These are phyloP conservation scores for Callinectes sapidus DNA, from an alignment of 2,888 invertebrate genomes.

Conservation along the genomic window DNA sequence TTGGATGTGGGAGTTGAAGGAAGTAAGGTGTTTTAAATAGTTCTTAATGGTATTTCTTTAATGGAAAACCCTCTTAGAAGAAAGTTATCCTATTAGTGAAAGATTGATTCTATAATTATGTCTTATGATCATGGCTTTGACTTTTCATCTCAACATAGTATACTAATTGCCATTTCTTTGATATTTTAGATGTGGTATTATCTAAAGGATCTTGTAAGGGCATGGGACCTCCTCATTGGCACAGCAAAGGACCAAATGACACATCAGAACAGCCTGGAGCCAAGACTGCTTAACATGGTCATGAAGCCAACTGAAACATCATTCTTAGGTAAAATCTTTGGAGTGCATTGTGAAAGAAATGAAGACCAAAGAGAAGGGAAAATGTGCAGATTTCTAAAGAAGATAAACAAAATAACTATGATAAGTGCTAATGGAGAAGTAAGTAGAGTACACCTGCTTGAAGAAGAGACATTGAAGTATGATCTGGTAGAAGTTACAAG, in stretches of 20 bases:
- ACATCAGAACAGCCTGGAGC: background rate
- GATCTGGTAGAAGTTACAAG: slow-evolving; percentile 13
- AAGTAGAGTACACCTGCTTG: background rate
- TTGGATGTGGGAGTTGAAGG: no score
- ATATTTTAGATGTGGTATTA: slow-evolving; percentile 75
- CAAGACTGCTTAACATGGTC: no score
- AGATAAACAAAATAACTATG: background rate
- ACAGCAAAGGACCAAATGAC: background rate
- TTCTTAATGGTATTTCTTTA: no score
- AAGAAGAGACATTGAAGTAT: slow-evolving; percentile 6
- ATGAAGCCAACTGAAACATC: background rate
- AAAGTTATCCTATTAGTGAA: no score
- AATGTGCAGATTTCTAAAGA: background rate
- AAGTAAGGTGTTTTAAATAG: no score
- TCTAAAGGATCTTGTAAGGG: slow-evolving; percentile 78
- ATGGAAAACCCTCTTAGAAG: no score
- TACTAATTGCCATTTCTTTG: background rate
- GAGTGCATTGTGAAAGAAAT: background rate
- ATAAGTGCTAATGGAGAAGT: background rate
- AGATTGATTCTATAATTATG: background rate
- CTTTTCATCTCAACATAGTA: background rate
- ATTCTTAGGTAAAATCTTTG: background rate
- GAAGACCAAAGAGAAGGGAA: background rate
- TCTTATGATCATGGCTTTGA: background rate
- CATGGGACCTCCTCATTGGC: slow-evolving; percentile 76